phyloP scores from a whole-genome alignment of 1,140 invertebrate genomes.

The Bradynema listronoti region DNA sequence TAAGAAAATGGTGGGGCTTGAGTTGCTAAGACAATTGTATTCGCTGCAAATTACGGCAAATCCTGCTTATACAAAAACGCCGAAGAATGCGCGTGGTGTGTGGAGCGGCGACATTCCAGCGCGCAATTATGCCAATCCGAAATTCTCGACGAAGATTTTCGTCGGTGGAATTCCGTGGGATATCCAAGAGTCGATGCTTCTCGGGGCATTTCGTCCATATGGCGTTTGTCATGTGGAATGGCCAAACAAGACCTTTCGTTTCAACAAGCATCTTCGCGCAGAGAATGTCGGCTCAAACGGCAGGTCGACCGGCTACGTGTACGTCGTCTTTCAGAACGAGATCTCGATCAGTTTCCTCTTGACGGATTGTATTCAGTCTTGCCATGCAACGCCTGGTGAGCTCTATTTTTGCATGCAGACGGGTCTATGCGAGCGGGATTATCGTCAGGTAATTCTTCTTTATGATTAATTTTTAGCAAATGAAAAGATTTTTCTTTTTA shows the following conservation, averaged over 20 bases:
- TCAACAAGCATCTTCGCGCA: conserved; percentile 68
- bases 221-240: conserved; percentile 81
- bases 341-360: conserved; percentile 76
- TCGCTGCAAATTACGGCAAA: too few species aligned
- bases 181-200: conserved; percentile 74
- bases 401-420: conserved; percentile 83
- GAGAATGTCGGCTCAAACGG: conserved; percentile 2
- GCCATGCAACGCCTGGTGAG: conserved; percentile 66
- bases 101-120: conserved; percentile 76
- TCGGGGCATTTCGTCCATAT: conserved; percentile 70
- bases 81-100: conserved; percentile 6
- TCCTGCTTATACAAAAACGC: too few species aligned
- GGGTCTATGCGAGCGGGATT: conserved; percentile 74
- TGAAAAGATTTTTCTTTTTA: conserved; percentile 54
- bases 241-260: conserved; percentile 74
- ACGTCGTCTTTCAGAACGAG: conserved; percentile 87
- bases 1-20: too few species aligned
- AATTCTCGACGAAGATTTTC: conserved; percentile 72
- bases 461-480: conserved; percentile 11
- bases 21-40: too few species aligned
- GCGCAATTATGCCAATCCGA: conserved; percentile 65
- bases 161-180: conserved; percentile 94
- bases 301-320: conserved; percentile 68
- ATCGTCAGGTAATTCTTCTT: conserved; percentile 59
- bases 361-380: conserved; percentile 66